phyloP scores from a whole-genome alignment of 2,113 vertebrate species.

The Ondatra zibethicus region DNA sequence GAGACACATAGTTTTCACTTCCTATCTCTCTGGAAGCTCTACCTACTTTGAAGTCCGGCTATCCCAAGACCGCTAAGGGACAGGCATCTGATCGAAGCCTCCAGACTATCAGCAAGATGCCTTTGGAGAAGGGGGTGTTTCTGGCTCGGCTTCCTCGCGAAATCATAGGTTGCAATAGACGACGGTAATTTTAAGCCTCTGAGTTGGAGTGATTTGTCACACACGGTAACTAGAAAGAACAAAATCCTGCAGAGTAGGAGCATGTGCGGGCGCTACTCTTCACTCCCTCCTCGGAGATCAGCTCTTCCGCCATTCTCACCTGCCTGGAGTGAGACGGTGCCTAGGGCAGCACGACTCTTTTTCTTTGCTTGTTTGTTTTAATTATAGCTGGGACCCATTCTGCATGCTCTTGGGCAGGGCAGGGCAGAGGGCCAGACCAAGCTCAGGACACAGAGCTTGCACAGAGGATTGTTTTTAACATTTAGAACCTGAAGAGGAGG shows the following conservation, averaged over 20 bases:
- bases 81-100: not conserved
- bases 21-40: not conserved
- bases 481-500: not conserved
- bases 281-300: not conserved
- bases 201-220: not conserved
- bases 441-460: not conserved
- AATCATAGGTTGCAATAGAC: not conserved
- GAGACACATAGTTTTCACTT: not conserved
- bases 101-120: not conserved
- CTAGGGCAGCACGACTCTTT: not conserved
- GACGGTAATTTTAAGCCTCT: not conserved
- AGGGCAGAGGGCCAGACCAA: constrained; percentile 8
- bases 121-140: not conserved
- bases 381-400: not conserved
- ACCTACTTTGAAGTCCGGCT: not conserved
- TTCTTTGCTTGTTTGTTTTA: not conserved
- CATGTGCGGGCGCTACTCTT: too few species aligned
- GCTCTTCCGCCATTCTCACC: not conserved
- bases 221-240: not conserved
- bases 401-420: not conserved
- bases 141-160: not conserved
- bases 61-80: not conserved
- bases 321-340: too few species aligned
- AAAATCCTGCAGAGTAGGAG: not conserved
- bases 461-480: not conserved